phyloP scores from a whole-genome alignment of 2,113 vertebrate species.

The Microcebus jonahi region DNA sequence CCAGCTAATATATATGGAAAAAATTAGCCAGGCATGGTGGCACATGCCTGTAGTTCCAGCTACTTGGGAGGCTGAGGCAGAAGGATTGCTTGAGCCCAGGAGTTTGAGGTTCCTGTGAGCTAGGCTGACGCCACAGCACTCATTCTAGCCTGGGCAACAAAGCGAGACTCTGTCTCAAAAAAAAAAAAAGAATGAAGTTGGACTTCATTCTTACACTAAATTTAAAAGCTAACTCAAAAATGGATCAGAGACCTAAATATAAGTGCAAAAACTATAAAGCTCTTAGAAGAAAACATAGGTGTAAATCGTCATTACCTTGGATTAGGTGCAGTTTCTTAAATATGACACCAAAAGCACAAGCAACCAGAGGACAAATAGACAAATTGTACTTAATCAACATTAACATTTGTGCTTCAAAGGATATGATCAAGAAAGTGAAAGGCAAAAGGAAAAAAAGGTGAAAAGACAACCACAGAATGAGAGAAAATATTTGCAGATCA shows the following conservation, averaged over 20 bases:
- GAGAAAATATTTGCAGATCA: neutral
- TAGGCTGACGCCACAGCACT: no score
- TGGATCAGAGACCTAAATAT: neutral
- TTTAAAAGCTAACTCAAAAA: neutral
- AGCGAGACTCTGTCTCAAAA: no score
- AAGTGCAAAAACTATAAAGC: constrained; percentile 20
- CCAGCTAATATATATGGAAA: no score
- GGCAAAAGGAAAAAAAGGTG: neutral
- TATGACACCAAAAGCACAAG: neutral
- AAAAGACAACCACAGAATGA: neutral
- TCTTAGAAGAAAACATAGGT: no score
- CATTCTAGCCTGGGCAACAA: no score
- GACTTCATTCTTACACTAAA: neutral
- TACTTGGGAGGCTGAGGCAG: no score
- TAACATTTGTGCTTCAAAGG: neutral
- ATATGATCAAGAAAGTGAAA: neutral
- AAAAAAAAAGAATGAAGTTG: neutral
- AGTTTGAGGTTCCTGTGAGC: no score
- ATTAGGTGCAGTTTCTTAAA: neutral
- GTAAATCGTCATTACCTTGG: no score
- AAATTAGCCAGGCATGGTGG: no score
- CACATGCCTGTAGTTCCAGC: no score
- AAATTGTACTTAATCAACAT: neutral
- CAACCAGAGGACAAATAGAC: neutral
- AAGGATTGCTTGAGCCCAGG: no score